These are phyloP conservation scores for Trachelus iudaicus DNA, from an alignment of 2,888 invertebrate genomes.

Conservation along the genomic window DNA sequence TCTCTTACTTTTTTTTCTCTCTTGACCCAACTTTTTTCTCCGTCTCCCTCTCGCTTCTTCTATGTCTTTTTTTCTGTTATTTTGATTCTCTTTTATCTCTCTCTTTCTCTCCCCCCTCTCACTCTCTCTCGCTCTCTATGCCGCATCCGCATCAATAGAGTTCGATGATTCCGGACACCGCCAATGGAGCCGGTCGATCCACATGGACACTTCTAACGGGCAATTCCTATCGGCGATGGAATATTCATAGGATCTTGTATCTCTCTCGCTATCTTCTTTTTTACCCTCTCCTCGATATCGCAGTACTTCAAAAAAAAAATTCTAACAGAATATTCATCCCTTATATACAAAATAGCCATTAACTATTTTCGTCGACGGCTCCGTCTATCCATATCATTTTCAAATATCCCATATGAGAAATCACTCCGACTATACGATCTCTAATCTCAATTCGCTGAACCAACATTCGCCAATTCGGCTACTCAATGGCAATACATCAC, in stretches of 20 bases:
- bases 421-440: not conserved
- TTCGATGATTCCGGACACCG: not conserved
- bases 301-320: not conserved
- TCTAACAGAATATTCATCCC: not conserved
- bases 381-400: not conserved
- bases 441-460: not conserved
- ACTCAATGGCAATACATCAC: not conserved
- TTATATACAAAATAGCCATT: not conserved
- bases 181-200: not conserved
- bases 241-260: not conserved
- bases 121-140: not conserved
- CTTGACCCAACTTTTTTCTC: not conserved
- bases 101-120: too few relatives aligned
- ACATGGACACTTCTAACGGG: not conserved
- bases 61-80: not conserved
- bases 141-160: not conserved
- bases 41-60: not conserved
- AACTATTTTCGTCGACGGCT: not conserved
- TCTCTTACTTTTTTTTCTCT: not conserved
- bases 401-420: not conserved
- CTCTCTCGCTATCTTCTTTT: not conserved
- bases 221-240: not conserved
- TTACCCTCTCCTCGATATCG: not conserved
- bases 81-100: not conserved
- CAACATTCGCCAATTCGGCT: not conserved